A percentile compares a stretch with the other conserved stretches of the same genome.
Evolutionary conservation across 2,113 vertebrate species (phyloP).

Genomic region (Amblyornis subalaris): DNA sequence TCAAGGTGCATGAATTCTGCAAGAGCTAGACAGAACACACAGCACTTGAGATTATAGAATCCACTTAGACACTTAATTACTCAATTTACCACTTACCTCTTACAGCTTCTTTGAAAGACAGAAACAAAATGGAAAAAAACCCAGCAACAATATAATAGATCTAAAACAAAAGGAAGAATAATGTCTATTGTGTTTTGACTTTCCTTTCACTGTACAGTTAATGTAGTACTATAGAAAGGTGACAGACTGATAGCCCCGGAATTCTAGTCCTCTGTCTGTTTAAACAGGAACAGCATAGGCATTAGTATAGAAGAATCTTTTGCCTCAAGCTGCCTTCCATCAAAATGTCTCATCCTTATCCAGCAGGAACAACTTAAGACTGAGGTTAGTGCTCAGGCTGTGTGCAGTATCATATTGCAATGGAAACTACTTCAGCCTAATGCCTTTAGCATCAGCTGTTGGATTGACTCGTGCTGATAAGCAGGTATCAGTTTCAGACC

Average conservation of each 20-base stretch:
- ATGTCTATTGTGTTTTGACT: neutral
- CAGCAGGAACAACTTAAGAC: neutral
- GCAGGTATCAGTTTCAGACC: neutral
- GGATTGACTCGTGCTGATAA: neutral
- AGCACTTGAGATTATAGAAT: neutral
- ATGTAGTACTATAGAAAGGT: neutral
- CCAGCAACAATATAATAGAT: neutral
- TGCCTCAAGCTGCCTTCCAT: neutral
- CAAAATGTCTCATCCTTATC: neutral
- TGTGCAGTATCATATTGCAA: neutral
- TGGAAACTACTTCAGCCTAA: neutral
- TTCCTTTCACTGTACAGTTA: neutral
- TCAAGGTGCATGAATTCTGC: slow-evolving; percentile 73
- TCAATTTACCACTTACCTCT: neutral
- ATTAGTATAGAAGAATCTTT: neutral
- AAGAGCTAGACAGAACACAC: slow-evolving; percentile 70
- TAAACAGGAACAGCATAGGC: neutral
- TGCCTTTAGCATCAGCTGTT: neutral
- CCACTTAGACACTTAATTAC: neutral
- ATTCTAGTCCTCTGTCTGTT: neutral
- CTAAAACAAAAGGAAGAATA: neutral
- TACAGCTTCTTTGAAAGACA: neutral
- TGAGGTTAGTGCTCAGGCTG: neutral
- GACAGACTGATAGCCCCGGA: neutral
- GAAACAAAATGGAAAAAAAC: neutral